Conservation (phyloP, 2,888 invertebrate species). For the Standfussiana lucernea region DNA sequence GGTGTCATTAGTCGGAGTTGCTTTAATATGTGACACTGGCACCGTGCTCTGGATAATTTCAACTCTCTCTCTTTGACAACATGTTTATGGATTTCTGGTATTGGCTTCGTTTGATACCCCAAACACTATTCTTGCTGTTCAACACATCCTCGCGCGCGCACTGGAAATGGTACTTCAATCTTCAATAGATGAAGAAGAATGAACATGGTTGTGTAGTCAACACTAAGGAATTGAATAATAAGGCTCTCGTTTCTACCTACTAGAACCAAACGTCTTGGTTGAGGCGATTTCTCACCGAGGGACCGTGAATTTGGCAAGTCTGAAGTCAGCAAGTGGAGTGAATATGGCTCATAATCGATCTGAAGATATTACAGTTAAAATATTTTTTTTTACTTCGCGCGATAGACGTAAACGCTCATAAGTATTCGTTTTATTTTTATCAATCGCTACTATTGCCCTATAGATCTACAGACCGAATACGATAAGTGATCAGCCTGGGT, state of each 20-base stretch:
- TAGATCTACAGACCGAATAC: not conserved
- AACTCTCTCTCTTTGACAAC: not conserved
- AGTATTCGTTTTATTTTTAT: not conserved
- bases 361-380: not conserved
- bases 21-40: slow-evolving; percentile 8
- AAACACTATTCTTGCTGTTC: slow-evolving; percentile 32
- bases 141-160: slow-evolving; percentile 37
- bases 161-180: slow-evolving; percentile 43
- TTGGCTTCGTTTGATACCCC: slow-evolving; percentile 32
- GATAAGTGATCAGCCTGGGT: not conserved
- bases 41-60: slow-evolving; percentile 4
- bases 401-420: too few relatives aligned
- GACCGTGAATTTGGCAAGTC: not conserved
- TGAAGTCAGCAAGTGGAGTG: not conserved
- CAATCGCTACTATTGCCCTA: not conserved
- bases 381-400: not conserved
- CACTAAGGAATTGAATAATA: not conserved
- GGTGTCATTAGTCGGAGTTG: slow-evolving; percentile 15
- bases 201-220: slow-evolving; percentile 17
- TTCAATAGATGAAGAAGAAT: slow-evolving; percentile 28
- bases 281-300: not conserved
- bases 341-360: not conserved
- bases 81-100: slow-evolving; percentile 8
- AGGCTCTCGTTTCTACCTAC: too few relatives aligned
- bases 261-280: not conserved